Percentiles rank a stretch among this genome's conserved stretches.
Conservation (phyloP, 92 coral and sea anemone species). For the Pocillopora grandis region DNA sequence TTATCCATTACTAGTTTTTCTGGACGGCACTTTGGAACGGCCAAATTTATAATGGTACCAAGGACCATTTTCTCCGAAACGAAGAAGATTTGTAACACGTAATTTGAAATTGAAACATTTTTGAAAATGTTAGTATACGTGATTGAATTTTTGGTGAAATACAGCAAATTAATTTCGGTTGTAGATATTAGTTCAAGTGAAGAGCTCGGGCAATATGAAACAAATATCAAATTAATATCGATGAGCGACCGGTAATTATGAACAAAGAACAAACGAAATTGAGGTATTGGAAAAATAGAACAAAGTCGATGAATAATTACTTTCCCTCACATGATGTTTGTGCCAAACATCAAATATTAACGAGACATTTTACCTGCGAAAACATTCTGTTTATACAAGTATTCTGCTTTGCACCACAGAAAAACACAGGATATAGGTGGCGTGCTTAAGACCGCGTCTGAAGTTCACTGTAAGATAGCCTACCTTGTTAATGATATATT, state of each 20-base stretch:
- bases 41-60: neutral
- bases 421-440: neutral
- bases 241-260: neutral
- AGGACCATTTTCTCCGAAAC: too few species aligned
- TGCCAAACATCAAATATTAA: neutral
- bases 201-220: neutral
- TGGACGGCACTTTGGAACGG: too few species aligned
- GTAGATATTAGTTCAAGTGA: conserved; percentile 8
- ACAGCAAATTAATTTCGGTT: neutral
- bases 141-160: neutral
- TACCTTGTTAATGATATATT: neutral
- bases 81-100: neutral
- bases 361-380: neutral
- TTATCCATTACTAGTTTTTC: too few species aligned
- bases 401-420: neutral
- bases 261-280: conserved; percentile 4
- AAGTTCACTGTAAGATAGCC: neutral
- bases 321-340: neutral
- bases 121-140: neutral
- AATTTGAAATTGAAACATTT: neutral
- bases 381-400: neutral
- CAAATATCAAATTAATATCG: conserved; percentile 23
- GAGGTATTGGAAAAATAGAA: neutral
- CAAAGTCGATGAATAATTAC: neutral
- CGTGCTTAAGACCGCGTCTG: neutral